Conservation (phyloP, 30 jellyfish, hydroid and myxozoan species). For the Phacellophora camtschatica region DNA sequence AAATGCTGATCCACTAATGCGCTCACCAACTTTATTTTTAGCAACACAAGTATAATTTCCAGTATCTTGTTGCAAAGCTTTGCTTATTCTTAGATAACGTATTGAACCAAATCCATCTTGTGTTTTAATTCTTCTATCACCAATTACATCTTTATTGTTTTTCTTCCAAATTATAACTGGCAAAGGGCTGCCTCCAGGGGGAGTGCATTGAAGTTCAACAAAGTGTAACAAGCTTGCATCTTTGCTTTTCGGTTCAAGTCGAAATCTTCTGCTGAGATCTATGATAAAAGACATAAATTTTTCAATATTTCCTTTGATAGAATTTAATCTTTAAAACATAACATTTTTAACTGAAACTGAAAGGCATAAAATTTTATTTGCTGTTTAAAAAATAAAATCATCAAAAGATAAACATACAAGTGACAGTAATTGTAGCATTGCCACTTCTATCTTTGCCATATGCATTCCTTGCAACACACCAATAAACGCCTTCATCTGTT, state of each 20-base stretch:
- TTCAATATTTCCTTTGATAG: too few species aligned
- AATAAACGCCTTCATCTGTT: constrained; percentile 63
- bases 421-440: constrained; percentile 56
- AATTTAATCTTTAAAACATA: too few species aligned
- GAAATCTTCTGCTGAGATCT: constrained; percentile 59
- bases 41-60: constrained; percentile 82
- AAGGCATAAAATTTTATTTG: too few species aligned
- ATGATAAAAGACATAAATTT: too few species aligned
- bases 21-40: constrained; percentile 48
- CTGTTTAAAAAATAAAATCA: too few species aligned
- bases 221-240: constrained; percentile 14
- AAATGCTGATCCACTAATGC: constrained; percentile 50
- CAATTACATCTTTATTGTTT: neutral
- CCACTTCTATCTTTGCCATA: constrained; percentile 67
- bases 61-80: constrained; percentile 57
- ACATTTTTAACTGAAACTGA: too few species aligned
- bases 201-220: constrained; percentile 37
- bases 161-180: constrained; percentile 65
- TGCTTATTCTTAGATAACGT: constrained; percentile 38
- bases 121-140: constrained; percentile 25
- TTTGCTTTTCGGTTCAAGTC: constrained; percentile 11
- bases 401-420: constrained; percentile 70
- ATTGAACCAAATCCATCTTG: constrained; percentile 6
- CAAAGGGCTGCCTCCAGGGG: constrained; percentile 79
- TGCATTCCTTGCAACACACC: constrained; percentile 66